Evolutionary conservation across 2,113 vertebrate genomes (phyloP), one percentile per base, ranked within the genome.

Genomic region (Xenopus tropicalis): DNA sequence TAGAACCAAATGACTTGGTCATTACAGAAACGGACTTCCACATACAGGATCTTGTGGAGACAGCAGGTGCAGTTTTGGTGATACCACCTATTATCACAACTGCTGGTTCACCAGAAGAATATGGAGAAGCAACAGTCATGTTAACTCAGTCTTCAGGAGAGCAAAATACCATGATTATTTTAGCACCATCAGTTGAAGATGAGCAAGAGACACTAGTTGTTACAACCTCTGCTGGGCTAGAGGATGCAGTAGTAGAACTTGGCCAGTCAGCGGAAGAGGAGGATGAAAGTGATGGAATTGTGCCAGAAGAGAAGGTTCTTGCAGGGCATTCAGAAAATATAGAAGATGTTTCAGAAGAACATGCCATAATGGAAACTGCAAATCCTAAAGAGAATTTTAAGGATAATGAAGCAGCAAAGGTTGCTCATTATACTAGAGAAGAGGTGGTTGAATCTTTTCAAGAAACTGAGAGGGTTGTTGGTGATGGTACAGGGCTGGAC

Each of bases 21-120:
- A 68, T 75, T 19, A 69, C 66, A 9, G 72, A 75, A n/a, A 75
- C 42, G 37, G 72, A 75, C 37, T 75, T 75, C 58, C 43, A 42
- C 12, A 75, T 75, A 16, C 72, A 75, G 48, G 72, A 75, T 46
- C 48, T 75, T 16, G 66, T 75, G 20, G 72, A 75, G 29, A 21
- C 72, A 3, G 37, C 37, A 7, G 72, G 66, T 10, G 72, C 65
- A 21, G 25, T 52, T 23, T 24, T 69, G 44, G 72, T 69, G 11
- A 69, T 69, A 19, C 72, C 65, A 22, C 72, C 72, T 13, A 46
- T 66, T 14, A 75, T 75, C 19, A 67, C 67, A 2, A 75, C 72
- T 0, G 21, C 72, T 8, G 43, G 52, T 17, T 51, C 59, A 11
- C 23, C 57, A 42, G 46, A 17, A 8, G 66, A 75, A 16, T 66